Evolutionary conservation across 2,113 vertebrate genomes (phyloP).

Genomic region (Amphilophus citrinellus): DNA sequence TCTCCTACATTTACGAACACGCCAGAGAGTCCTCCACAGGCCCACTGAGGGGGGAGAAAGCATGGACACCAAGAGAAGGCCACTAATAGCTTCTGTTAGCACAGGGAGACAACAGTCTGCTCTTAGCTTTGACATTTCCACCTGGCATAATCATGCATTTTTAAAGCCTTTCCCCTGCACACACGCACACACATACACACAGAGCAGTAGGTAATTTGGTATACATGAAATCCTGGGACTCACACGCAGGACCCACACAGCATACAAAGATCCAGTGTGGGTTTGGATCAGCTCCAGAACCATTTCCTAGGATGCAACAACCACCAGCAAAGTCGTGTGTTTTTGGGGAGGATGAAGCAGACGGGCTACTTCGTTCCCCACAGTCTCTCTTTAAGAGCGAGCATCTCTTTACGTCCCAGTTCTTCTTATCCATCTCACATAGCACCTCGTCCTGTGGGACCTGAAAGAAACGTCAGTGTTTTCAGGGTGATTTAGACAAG

Average conservation of each 20-base stretch:
- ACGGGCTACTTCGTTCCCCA: not conserved
- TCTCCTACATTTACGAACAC: not conserved
- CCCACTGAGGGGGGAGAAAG: conserved; percentile 38
- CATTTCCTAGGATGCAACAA: not conserved
- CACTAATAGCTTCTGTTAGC: conserved; percentile 51
- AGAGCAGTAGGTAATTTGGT: conserved; percentile 30
- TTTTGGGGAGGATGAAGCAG: conserved; percentile 15
- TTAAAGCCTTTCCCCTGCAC: conserved; percentile 52
- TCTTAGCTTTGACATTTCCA: conserved; percentile 75
- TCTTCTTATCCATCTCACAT: conserved; percentile 47
- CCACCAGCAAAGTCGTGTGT: conserved; percentile 6
- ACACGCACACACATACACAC: not conserved
- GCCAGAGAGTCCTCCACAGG: not conserved
- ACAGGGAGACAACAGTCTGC: conserved; percentile 59
- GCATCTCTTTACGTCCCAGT: conserved; percentile 41
- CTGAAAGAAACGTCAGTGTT: conserved; percentile 51
- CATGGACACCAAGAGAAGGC: conserved; percentile 9
- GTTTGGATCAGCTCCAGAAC: not conserved
- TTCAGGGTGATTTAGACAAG: conserved; percentile 57
- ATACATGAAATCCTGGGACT: conserved; percentile 17
- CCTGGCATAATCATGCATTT: conserved; percentile 73
- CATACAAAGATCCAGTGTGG: not conserved
- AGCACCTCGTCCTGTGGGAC: conserved; percentile 60
- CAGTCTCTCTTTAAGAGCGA: conserved; percentile 26
- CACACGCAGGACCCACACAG: not conserved